Conservation (phyloP, 2,888 invertebrate genomes). For the Willowsia nigromaculata region DNA sequence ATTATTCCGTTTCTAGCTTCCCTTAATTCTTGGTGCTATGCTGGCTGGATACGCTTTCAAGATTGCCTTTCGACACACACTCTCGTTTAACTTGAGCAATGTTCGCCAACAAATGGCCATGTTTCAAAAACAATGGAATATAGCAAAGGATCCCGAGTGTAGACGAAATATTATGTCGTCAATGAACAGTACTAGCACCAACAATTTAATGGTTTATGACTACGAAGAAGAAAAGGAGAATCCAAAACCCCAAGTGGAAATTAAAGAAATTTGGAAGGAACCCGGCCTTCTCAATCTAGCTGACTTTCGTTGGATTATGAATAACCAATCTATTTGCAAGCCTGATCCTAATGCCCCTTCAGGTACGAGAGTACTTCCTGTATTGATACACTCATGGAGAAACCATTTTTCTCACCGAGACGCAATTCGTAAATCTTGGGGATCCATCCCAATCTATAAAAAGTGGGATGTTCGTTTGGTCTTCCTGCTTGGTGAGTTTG, state of each 20-base stretch:
- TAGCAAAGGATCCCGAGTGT: neutral
- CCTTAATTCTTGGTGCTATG: neutral
- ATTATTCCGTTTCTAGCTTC: neutral
- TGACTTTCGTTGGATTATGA: slow-evolving; percentile 24
- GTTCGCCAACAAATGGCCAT: neutral
- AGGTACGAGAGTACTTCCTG: neutral
- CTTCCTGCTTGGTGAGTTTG: slow-evolving; percentile 31
- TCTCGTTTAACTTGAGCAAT: neutral
- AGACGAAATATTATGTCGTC: neutral
- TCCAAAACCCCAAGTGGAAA: neutral
- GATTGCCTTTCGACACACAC: neutral
- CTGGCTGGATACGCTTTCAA: neutral
- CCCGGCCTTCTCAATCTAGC: neutral
- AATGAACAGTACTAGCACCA: neutral
- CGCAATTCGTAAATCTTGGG: slow-evolving; percentile 29
- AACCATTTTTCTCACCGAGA: neutral
- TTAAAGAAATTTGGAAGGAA: slow-evolving; percentile 6
- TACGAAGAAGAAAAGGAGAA: neutral
- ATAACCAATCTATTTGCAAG: slow-evolving; percentile 14
- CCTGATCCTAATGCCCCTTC: neutral
- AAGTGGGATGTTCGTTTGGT: slow-evolving; percentile 21
- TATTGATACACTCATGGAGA: slow-evolving; percentile 3
- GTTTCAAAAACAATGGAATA: neutral
- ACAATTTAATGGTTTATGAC: too few relatives aligned
- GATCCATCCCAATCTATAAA: slow-evolving; percentile 20